These are phyloP conservation scores for Sminthopsis crassicaudata DNA, from an alignment of 2,113 vertebrate genomes.

Conservation along the genomic window DNA sequence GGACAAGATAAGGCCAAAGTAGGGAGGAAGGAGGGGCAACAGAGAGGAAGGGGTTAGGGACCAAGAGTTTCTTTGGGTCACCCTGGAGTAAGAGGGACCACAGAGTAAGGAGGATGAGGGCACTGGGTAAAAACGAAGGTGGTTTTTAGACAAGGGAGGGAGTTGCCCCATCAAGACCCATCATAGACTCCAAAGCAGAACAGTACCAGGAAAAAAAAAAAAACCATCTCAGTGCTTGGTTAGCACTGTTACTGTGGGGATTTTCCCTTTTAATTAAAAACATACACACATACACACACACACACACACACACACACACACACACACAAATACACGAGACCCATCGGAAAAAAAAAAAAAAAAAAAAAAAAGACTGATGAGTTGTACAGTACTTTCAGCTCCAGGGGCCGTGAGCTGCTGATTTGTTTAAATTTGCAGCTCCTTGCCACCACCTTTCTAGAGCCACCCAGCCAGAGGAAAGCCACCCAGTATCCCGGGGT, in stretches of 20 bases:
- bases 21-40: background rate
- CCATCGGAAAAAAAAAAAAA: conserved; percentile 73
- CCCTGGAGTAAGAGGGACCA: background rate
- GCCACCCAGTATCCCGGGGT: conserved; percentile 29
- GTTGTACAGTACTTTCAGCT: conserved; percentile 12
- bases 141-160: background rate
- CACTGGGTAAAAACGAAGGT: background rate
- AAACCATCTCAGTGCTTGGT: conserved; percentile 60
- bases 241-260: conserved; percentile 66
- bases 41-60: background rate
- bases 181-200: conserved; percentile 26
- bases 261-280: conserved; percentile 77
- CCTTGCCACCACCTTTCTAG: conserved; percentile 62
- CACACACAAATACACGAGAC: conserved; percentile 62
- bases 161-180: background rate
- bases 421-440: conserved; percentile 78
- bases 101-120: background rate
- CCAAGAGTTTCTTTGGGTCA: background rate
- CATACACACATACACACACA: conserved; percentile 40
- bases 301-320: too few species aligned
- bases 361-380: conserved; percentile 58
- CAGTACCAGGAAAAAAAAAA: conserved; percentile 66
- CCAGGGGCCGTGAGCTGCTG: conserved; percentile 40
- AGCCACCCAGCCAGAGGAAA: conserved; percentile 18
- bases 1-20: background rate